A percentile compares a stretch with the other conserved stretches of the same genome.
Evolutionary conservation across 2,113 vertebrate genomes (phyloP).

Genomic region (Ahaetulla prasina): DNA sequence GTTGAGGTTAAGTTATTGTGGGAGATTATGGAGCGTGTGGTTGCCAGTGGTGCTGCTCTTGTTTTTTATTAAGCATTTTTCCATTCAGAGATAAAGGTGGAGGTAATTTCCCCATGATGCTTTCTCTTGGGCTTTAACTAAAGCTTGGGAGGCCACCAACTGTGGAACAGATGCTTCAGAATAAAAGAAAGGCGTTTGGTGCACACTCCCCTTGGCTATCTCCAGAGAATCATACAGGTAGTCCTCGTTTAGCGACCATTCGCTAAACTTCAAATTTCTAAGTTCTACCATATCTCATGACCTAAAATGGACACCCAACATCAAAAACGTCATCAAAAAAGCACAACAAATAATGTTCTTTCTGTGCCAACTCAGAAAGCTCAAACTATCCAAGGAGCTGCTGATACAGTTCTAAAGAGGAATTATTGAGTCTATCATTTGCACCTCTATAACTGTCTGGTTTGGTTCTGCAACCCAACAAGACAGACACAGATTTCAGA

Average conservation of each 20-base stretch:
- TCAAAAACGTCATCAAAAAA: no score
- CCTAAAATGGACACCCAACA: no score
- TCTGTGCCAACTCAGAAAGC: no score
- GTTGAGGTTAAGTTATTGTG: background rate
- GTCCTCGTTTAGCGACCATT: background rate
- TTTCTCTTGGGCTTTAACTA: background rate
- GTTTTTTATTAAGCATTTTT: background rate
- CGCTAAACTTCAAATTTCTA: no score
- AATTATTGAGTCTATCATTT: no score
- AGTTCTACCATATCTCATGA: no score
- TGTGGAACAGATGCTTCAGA: background rate
- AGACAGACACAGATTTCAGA: no score
- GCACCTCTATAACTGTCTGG: no score
- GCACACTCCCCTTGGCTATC: background rate
- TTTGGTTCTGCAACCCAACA: no score
- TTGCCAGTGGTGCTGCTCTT: background rate
- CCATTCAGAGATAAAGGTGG: background rate
- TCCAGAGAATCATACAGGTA: background rate
- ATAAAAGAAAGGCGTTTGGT: background rate
- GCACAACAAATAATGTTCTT: no score
- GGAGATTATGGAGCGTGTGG: background rate
- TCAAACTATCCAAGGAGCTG: no score
- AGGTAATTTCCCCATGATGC: background rate
- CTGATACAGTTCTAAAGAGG: no score
- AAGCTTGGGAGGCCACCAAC: background rate